phyloP scores from a whole-genome alignment of 1,140 invertebrate species.

The Episyrphus balteatus region DNA sequence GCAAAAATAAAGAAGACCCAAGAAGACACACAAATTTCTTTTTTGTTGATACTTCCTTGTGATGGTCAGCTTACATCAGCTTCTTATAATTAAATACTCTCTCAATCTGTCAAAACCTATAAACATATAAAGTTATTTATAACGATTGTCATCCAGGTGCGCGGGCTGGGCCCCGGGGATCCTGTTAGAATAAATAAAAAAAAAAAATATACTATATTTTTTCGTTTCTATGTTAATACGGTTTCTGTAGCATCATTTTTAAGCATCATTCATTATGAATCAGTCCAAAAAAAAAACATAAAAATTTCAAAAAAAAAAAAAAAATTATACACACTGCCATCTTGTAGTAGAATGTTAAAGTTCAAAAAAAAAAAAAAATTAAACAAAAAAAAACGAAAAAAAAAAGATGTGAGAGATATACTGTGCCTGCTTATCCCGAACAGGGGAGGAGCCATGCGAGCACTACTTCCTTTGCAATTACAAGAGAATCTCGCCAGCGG shows the following conservation, averaged over 20 bases:
- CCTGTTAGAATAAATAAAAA: background rate
- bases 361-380: conserved; percentile 5
- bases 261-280: too few species aligned
- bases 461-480: conserved; percentile 44
- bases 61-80: too few species aligned
- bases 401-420: too few species aligned
- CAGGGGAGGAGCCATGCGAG: conserved; percentile 47
- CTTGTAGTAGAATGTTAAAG: background rate
- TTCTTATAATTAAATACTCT: too few species aligned
- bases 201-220: background rate
- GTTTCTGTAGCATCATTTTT: too few species aligned
- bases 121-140: too few species aligned
- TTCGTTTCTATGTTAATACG: too few species aligned
- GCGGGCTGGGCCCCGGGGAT: background rate
- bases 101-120: too few species aligned
- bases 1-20: conserved; percentile 24
- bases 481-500: conserved; percentile 12
- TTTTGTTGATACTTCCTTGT: background rate
- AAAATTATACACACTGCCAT: conserved; percentile 2
- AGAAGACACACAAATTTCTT: background rate
- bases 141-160: too few species aligned
- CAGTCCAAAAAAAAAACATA: background rate
- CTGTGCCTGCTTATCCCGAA: conserved; percentile 10
- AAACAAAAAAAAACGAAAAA: background rate
- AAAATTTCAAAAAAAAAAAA: conserved; percentile 10